A percentile compares a stretch with the other conserved stretches of the same genome.
Conservation (phyloP, 2,888 invertebrate genomes). For the Lasioglossum villosulum region DNA sequence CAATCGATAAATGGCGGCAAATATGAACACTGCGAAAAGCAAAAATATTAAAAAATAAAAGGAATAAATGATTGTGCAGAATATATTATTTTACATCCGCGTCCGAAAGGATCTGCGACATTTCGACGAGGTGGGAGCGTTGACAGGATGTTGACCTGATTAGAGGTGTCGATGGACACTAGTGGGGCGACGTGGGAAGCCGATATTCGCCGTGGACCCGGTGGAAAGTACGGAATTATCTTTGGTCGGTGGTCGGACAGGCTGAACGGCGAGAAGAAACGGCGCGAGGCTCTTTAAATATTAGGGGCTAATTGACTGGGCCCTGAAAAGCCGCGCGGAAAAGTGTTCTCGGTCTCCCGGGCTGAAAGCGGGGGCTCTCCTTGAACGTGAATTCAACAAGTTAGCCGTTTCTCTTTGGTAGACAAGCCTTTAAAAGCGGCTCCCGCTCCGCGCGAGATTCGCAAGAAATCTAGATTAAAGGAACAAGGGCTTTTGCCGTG, state of each 20-base stretch:
- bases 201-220: not conserved
- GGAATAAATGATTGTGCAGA: not conserved
- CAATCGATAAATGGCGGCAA: no score
- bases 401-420: conserved; percentile 53
- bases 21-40: no score
- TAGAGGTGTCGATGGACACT: not conserved
- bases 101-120: not conserved
- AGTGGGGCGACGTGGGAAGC: not conserved
- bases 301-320: conserved; percentile 45
- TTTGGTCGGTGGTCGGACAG: not conserved
- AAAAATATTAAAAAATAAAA: no score
- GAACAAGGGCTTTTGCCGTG: conserved; percentile 37
- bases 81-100: not conserved
- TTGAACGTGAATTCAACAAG: conserved; percentile 60
- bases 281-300: conserved; percentile 37
- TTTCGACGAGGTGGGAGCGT: not conserved
- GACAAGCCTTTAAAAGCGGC: conserved; percentile 38
- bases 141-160: not conserved
- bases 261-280: conserved; percentile 1
- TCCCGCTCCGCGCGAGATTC: conserved; percentile 33
- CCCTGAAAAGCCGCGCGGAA: conserved; percentile 1
- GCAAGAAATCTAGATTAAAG: conserved; percentile 59
- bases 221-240: conserved; percentile 6
- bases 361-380: conserved; percentile 29
- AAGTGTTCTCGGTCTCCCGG: conserved; percentile 9